Evolutionary conservation across 1,140 invertebrate genomes (phyloP).

Genomic region (Orchesella cincta): DNA sequence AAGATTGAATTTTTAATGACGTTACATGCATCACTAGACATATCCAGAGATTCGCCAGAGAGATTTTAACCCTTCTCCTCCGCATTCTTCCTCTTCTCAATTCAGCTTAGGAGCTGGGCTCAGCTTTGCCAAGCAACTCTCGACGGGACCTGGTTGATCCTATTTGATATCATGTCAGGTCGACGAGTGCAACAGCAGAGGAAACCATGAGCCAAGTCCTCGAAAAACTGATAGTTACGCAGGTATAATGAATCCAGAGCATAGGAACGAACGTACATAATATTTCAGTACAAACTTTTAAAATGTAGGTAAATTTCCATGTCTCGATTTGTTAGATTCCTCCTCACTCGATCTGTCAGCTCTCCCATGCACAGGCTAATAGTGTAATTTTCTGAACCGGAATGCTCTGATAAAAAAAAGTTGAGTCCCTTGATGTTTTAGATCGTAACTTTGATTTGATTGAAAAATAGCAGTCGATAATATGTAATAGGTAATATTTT

Average conservation of each 20-base stretch:
- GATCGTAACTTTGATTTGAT: not conserved
- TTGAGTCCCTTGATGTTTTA: not conserved
- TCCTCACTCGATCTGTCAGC: no score
- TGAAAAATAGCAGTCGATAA: not conserved
- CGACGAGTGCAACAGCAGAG: constrained; percentile 1
- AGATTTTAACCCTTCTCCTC: constrained; percentile 21
- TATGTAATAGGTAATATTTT: not conserved
- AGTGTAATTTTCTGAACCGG: no score
- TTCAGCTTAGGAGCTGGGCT: not conserved
- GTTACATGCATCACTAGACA: constrained; percentile 40
- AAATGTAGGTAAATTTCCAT: no score
- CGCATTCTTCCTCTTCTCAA: not conserved
- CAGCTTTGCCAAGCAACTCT: not conserved
- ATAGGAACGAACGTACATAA: no score
- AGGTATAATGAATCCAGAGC: no score
- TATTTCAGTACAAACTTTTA: no score
- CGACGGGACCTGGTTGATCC: constrained; percentile 7
- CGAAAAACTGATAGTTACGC: no score
- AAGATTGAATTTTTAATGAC: constrained; percentile 51
- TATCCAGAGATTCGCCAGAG: constrained; percentile 24
- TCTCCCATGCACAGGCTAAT: no score
- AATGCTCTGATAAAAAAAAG: no score
- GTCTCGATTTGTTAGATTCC: no score
- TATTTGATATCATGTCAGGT: constrained; percentile 16
- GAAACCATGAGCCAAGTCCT: no score